Evolutionary conservation across 2,797 vertebrate species (phyloP), one percentile per base, ranked within the genome.

Genomic region (Lepilemur ruficaudatus): DNA sequence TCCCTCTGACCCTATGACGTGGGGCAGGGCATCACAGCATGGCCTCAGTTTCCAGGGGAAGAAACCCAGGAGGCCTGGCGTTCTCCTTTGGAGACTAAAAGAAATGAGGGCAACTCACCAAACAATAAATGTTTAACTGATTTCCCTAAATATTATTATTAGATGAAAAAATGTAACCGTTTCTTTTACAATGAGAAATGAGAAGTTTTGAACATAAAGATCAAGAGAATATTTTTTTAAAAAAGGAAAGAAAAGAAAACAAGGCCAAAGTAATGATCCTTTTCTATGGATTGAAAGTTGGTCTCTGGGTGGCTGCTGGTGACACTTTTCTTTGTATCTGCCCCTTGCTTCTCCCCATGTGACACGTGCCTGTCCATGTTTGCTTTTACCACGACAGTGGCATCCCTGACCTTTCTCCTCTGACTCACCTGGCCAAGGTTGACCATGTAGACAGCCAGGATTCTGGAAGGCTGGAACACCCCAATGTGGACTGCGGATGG

Each of bases 371-470:
- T 52, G 41, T n/a, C 41, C 55, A 1, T 46, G 63, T 96, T 96
- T 83, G 63, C 78, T 92, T 94, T 92, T 63, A 32, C 20, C 83
- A 63, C 4, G 55, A 87, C 55, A 43, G 72, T 89, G 89, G 48
- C 41, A 57, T 89, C 46, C 35, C 69, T 91, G 70, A 93, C 88
- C 88, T 94, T 95, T 85, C 91, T 91, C 72, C 78, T 63, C n/a
- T 22, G 48, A 78, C 28, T 69, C 3, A 0, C 55, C 86, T 81
- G 57, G 55, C 38, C 55, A 52, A 4, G 69, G 41, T 28, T 41
- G 18, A 59, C 81, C 46, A 17, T 30, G 14, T 17, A 46, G 14
- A 76, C 73, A 86, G 67, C 61, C 32, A 20, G 73, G 78, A 89
- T 86, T 84, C 48, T 41, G 55, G 72, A 94, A 95, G 43, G 52